Evolutionary conservation across 2,888 invertebrate genomes (phyloP).

Genomic region (Diarsia dahlii): DNA sequence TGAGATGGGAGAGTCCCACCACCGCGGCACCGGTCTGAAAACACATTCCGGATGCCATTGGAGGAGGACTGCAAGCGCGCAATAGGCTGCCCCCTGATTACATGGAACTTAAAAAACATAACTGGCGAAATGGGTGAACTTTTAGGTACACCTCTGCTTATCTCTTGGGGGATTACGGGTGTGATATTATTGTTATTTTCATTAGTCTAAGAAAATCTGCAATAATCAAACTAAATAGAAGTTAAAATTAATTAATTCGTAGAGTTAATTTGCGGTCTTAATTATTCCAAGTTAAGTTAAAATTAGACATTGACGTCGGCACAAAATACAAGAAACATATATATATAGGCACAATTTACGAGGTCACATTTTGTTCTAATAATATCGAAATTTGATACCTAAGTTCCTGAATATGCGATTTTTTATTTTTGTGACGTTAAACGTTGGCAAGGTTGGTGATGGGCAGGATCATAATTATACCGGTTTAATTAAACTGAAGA

Average conservation of each 20-base stretch:
- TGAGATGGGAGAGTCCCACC: too few species aligned
- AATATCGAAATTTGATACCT: slow-evolving; percentile 3
- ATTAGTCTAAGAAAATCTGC: neutral
- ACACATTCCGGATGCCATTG: too few species aligned
- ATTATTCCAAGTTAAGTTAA: slow-evolving; percentile 1
- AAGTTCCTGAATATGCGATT: neutral
- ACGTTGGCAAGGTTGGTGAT: neutral
- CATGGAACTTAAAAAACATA: too few species aligned
- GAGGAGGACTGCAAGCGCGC: too few species aligned
- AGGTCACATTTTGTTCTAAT: neutral
- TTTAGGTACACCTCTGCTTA: too few species aligned
- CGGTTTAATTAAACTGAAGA: neutral
- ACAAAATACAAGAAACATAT: neutral
- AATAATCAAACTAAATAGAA: neutral
- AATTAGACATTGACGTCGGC: slow-evolving; percentile 18
- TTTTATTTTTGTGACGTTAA: neutral
- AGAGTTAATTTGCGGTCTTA: neutral
- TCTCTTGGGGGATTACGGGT: too few species aligned
- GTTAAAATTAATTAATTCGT: too few species aligned
- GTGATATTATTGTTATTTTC: neutral
- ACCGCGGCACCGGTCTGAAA: too few species aligned
- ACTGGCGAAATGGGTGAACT: too few species aligned
- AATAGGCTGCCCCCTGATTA: too few species aligned
- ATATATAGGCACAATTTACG: neutral
- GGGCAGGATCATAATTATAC: neutral